A percentile compares a stretch with the other conserved stretches of the same genome.
These are phyloP conservation scores for Trichacis sp. DNA, from an alignment of 2,888 invertebrate species.

Conservation along the genomic window DNA sequence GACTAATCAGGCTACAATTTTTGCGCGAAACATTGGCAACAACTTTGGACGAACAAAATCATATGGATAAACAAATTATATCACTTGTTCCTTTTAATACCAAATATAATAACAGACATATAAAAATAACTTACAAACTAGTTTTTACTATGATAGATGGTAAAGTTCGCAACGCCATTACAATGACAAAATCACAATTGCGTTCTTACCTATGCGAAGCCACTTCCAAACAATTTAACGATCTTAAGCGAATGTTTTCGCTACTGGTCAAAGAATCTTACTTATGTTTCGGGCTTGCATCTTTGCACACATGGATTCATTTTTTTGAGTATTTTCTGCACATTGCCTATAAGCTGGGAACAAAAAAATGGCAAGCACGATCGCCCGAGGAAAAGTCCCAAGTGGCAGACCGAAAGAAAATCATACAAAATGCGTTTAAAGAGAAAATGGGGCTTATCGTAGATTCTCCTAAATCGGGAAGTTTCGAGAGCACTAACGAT, in stretches of 20 bases:
- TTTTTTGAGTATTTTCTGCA: slow-evolving; percentile 26
- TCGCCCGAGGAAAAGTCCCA: slow-evolving; percentile 5
- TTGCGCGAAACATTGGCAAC: slow-evolving; percentile 20
- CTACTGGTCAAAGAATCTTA: neutral
- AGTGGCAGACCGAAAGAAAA: slow-evolving; percentile 8
- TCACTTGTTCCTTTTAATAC: slow-evolving; percentile 23
- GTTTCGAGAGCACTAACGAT: slow-evolving; percentile 18
- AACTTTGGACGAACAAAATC: slow-evolving; percentile 17
- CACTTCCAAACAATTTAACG: slow-evolving; percentile 3
- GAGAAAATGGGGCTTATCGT: slow-evolving; percentile 14
- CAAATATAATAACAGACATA: slow-evolving; percentile 10
- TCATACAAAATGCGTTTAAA: slow-evolving; percentile 15
- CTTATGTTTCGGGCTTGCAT: too few relatives aligned
- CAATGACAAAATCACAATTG: neutral
- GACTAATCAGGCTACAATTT: slow-evolving; percentile 36
- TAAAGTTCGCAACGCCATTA: slow-evolving; percentile 13
- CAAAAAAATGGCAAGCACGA: slow-evolving; percentile 28
- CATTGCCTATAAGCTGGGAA: slow-evolving; percentile 13
- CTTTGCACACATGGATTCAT: too few relatives aligned
- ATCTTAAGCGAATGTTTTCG: neutral
- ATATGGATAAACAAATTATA: slow-evolving; percentile 32
- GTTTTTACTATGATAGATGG: slow-evolving; percentile 38
- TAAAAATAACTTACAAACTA: slow-evolving; percentile 14
- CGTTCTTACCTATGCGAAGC: neutral
- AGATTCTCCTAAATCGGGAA: slow-evolving; percentile 23